These are phyloP conservation scores for Ricordea florida DNA, from an alignment of 92 coral and sea anemone species.

Conservation along the genomic window DNA sequence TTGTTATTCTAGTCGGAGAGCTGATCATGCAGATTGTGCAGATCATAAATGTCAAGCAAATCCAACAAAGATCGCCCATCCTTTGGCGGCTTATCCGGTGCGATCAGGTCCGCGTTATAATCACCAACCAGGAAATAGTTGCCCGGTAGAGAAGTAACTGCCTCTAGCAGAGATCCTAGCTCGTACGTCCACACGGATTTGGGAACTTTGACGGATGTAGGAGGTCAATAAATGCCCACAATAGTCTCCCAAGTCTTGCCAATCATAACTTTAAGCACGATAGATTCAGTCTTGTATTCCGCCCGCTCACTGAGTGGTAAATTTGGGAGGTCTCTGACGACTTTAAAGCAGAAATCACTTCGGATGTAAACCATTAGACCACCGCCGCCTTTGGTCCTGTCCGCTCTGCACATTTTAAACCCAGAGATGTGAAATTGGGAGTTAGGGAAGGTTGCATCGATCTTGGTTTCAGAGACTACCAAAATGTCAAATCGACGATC, in stretches of 20 bases:
- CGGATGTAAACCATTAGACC: conserved; percentile 26
- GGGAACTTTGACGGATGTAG: conserved; percentile 8
- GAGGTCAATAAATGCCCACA: conserved; percentile 36
- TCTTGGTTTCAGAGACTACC: too few species aligned
- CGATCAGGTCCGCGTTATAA: conserved; percentile 28
- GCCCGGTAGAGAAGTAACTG: conserved; percentile 8
- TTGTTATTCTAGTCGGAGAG: conserved; percentile 26
- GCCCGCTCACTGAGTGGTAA: conserved; percentile 6
- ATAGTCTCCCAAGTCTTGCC: conserved; percentile 34
- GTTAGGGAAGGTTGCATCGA: too few species aligned
- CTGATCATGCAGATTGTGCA: conserved; percentile 27
- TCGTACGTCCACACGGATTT: conserved; percentile 6
- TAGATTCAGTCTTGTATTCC: conserved; percentile 19
- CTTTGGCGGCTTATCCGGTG: conserved; percentile 49
- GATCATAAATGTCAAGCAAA: conserved; percentile 36
- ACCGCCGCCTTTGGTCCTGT: conserved; percentile 35
- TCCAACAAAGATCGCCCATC: conserved; percentile 49
- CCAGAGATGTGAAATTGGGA: conserved; percentile 8
- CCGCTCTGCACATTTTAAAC: conserved; percentile 1
- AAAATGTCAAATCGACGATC: too few species aligned
- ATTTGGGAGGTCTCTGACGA: conserved; percentile 20
- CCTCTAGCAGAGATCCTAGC: conserved; percentile 8
- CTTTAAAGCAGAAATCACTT: conserved; percentile 37
- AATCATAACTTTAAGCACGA: conserved; percentile 5
- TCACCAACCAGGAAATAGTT: conserved; percentile 30